Evolutionary conservation across 2,797 vertebrate genomes (phyloP).

Genomic region (Neosilurus hyrtlii): DNA sequence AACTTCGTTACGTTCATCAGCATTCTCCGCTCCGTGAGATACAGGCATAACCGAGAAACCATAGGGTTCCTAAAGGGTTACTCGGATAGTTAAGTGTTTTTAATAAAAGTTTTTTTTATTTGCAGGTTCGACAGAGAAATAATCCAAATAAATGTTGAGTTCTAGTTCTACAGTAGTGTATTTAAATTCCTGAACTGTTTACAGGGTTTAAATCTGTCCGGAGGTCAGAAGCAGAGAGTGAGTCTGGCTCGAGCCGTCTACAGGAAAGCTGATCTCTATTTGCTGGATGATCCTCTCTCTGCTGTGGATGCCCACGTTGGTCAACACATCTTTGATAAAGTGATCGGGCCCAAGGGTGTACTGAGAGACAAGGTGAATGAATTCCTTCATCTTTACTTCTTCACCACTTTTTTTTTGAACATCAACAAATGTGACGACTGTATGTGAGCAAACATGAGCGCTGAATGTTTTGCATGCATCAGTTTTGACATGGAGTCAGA

Average conservation of each 20-base stretch:
- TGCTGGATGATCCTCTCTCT: conserved; percentile 93
- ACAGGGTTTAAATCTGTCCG: conserved; percentile 91
- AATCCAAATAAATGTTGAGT: neutral
- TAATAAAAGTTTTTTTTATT: neutral
- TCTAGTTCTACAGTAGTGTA: neutral
- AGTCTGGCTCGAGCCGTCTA: conserved; percentile 88
- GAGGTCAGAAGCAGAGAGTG: conserved; percentile 93
- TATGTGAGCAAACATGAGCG: conserved; percentile 1
- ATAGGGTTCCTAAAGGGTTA: conserved; percentile 1
- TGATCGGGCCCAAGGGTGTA: conserved; percentile 87
- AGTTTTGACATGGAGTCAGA: conserved; percentile 9
- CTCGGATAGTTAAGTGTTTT: neutral
- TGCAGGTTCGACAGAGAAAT: neutral
- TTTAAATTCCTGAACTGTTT: conserved; percentile 8
- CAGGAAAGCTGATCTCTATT: conserved; percentile 83
- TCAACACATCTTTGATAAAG: conserved; percentile 88
- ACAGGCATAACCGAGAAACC: too few relatives aligned
- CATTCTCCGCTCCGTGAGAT: too few relatives aligned
- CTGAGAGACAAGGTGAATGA: conserved; percentile 82
- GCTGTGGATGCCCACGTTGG: conserved; percentile 90
- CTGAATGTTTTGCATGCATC: conserved; percentile 2
- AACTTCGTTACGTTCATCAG: too few relatives aligned
- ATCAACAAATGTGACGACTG: conserved; percentile 2
- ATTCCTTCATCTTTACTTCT: neutral
- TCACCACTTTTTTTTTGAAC: neutral